phyloP scores from a whole-genome alignment of 2,113 vertebrate genomes.

The Aramus guarauna region DNA sequence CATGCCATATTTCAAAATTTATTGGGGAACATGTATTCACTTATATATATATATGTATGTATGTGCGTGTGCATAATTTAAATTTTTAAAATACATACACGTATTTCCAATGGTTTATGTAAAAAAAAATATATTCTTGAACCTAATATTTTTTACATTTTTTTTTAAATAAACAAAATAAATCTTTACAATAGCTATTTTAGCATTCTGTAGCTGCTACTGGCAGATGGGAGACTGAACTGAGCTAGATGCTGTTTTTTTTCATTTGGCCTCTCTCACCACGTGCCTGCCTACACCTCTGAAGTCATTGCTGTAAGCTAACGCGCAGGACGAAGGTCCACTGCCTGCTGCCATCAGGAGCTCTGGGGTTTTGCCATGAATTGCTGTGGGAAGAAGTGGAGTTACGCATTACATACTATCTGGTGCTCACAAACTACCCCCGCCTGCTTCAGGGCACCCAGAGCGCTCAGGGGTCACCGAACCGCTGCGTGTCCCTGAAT shows the following conservation, averaged over 20 bases:
- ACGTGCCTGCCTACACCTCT: not conserved
- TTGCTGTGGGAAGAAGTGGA: not conserved
- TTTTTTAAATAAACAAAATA: not conserved
- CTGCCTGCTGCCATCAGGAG: accelerated
- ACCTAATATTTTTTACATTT: not conserved
- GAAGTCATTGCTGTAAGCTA: not conserved
- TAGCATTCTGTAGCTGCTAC: not conserved
- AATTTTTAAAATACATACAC: not conserved
- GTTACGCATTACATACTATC: not conserved
- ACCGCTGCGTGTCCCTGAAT: not conserved
- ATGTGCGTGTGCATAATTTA: not conserved
- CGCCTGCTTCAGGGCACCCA: not conserved
- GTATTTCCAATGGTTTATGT: not conserved
- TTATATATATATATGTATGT: not conserved
- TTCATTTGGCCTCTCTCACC: not conserved
- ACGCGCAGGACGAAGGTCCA: accelerated
- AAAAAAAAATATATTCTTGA: not conserved
- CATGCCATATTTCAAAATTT: not conserved
- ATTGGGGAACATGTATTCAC: not conserved
- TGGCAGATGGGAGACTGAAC: not conserved
- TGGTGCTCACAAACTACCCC: no score
- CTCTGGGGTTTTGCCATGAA: not conserved
- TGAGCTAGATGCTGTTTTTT: not conserved
- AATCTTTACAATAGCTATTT: not conserved
- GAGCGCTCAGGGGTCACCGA: not conserved